Percentiles rank a stretch among this genome's conserved stretches.
phyloP scores from a whole-genome alignment of 2,888 invertebrate genomes.

The Drosophila neotestacea region DNA sequence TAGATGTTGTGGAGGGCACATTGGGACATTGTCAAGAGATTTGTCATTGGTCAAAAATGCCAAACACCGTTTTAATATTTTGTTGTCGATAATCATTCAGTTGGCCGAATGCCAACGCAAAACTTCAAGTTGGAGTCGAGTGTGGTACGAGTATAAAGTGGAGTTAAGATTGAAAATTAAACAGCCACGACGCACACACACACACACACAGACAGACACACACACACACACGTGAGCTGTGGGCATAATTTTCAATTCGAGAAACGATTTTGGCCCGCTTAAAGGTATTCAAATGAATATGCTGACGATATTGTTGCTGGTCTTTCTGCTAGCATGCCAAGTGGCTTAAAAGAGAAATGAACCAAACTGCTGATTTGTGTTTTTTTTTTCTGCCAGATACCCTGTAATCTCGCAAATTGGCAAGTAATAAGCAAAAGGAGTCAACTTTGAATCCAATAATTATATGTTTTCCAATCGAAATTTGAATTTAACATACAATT shows the following conservation, averaged over 20 bases:
- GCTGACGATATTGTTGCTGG: slow-evolving; percentile 37
- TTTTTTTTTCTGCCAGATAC: slow-evolving; percentile 9
- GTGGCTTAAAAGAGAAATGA: slow-evolving; percentile 68
- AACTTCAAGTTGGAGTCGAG: slow-evolving; percentile 36
- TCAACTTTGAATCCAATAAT: background rate
- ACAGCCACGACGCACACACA: slow-evolving; percentile 29
- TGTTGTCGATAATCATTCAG: slow-evolving; percentile 37
- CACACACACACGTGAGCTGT: slow-evolving; percentile 19
- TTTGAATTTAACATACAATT: no score
- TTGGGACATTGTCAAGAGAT: slow-evolving; percentile 51
- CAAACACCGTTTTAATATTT: slow-evolving; percentile 22
- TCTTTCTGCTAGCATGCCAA: slow-evolving; percentile 57
- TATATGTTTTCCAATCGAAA: no score
- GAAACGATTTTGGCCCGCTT: slow-evolving; percentile 60
- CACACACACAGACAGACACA: slow-evolving; percentile 22
- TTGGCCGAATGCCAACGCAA: slow-evolving; percentile 47
- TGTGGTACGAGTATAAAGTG: slow-evolving; percentile 34
- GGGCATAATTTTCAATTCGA: slow-evolving; percentile 62
- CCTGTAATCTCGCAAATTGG: slow-evolving; percentile 1
- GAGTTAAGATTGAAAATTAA: slow-evolving; percentile 41
- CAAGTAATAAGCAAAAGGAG: background rate
- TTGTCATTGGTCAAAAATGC: slow-evolving; percentile 70
- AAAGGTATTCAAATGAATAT: slow-evolving; percentile 66
- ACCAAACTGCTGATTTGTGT: slow-evolving; percentile 34
- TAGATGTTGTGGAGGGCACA: slow-evolving; percentile 21